phyloP scores from a whole-genome alignment of 1,140 invertebrate species.

The Atta texana region DNA sequence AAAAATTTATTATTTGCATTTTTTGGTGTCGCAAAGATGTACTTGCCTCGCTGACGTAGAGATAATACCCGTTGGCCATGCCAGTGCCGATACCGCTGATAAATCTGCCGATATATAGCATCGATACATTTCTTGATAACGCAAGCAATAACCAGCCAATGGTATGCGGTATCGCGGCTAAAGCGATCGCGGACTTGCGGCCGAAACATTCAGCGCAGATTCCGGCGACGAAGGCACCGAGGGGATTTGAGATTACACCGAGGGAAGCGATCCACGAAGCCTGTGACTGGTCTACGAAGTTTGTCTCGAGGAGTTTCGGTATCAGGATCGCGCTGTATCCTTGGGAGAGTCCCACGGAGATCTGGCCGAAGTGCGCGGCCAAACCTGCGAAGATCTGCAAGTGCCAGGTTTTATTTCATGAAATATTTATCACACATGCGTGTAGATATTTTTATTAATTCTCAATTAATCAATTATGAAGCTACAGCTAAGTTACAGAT shows the following conservation, averaged over 20 bases:
- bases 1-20: not conserved
- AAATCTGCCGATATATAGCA: constrained; percentile 90
- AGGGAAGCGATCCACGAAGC: constrained; percentile 91
- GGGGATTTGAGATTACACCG: constrained; percentile 91
- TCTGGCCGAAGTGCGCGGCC: constrained; percentile 90
- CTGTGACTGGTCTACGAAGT: constrained; percentile 87
- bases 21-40: not conserved
- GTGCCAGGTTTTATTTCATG: not conserved
- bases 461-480: no score
- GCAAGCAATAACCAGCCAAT: constrained; percentile 92
- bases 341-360: constrained; percentile 91
- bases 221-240: constrained; percentile 90
- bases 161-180: constrained; percentile 91
- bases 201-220: constrained; percentile 90
- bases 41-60: constrained; percentile 84
- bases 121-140: constrained; percentile 87
- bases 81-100: constrained; percentile 91
- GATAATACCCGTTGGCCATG: constrained; percentile 85
- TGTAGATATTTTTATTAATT: not conserved
- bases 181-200: constrained; percentile 90
- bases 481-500: no score
- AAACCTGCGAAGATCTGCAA: constrained; percentile 89
- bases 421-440: not conserved
- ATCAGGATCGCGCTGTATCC: constrained; percentile 91
- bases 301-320: constrained; percentile 88